A percentile compares a stretch with the other conserved stretches of the same genome.
These are phyloP conservation scores for Microlaimidae sp. DNA, from an alignment of 2,888 invertebrate genomes.

Conservation along the genomic window DNA sequence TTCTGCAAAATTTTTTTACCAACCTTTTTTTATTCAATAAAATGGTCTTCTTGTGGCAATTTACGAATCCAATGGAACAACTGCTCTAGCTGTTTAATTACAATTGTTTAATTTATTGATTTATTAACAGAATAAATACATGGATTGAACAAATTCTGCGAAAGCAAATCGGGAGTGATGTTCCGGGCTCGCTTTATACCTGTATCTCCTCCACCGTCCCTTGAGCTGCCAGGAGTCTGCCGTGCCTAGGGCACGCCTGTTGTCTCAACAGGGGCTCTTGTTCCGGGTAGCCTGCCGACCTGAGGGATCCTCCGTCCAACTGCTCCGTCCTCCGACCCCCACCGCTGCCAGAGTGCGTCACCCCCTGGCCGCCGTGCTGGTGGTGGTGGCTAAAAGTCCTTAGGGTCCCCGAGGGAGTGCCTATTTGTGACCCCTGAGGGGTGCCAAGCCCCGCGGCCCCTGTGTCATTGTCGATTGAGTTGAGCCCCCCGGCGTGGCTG, in stretches of 20 bases:
- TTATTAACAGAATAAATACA: no score
- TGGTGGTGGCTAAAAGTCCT: background rate
- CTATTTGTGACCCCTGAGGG: background rate
- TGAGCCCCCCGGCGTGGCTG: background rate
- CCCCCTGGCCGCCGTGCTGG: no score
- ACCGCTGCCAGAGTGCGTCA: no score
- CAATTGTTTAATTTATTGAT: no score
- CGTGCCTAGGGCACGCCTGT: conserved; percentile 29
- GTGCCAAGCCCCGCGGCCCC: background rate
- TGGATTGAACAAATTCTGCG: no score
- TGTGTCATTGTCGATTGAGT: background rate
- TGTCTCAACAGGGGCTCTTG: conserved; percentile 31
- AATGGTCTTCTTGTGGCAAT: no score
- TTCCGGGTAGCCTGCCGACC: conserved; percentile 7
- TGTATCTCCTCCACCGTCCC: conserved; percentile 15
- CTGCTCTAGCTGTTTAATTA: no score
- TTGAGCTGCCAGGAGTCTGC: conserved; percentile 15
- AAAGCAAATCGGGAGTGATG: no score
- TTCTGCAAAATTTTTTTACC: no score
- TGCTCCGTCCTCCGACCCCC: background rate
- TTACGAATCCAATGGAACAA: no score
- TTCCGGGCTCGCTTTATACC: no score
- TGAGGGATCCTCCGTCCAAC: background rate
- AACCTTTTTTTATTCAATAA: no score
- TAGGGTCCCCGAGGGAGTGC: background rate